Conservation (phyloP, 2,888 invertebrate species). For the Luffia ferchaultella region DNA sequence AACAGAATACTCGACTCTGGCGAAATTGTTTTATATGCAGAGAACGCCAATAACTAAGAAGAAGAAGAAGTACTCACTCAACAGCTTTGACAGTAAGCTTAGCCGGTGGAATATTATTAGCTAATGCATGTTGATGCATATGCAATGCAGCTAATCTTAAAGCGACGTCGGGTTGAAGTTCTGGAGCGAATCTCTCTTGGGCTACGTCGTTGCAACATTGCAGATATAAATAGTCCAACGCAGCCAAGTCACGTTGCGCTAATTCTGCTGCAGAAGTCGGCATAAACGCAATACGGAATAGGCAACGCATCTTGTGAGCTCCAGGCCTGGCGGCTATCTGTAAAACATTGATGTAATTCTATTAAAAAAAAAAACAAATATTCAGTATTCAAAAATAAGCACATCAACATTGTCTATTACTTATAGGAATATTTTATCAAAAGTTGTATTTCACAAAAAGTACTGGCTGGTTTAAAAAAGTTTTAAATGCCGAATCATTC, state of each 20-base stretch:
- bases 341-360: slow-evolving; percentile 12
- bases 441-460: no score
- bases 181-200: slow-evolving; percentile 89
- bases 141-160: slow-evolving; percentile 87
- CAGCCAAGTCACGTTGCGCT: slow-evolving; percentile 82
- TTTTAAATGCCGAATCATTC: no score
- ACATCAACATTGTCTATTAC: no score
- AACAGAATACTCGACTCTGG: no score
- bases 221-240: slow-evolving; percentile 88
- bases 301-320: slow-evolving; percentile 87
- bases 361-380: no score
- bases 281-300: slow-evolving; percentile 90
- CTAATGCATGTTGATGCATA: slow-evolving; percentile 88
- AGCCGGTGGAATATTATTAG: slow-evolving; percentile 78
- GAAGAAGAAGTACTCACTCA: slow-evolving; percentile 79
- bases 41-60: no score
- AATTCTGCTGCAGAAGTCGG: slow-evolving; percentile 86
- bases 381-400: no score
- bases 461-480: no score
- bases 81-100: slow-evolving; percentile 87
- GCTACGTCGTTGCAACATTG: slow-evolving; percentile 96
- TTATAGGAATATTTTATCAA: no score
- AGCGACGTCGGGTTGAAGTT: slow-evolving; percentile 84
- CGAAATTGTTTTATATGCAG: no score
- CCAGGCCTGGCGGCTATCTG: slow-evolving; percentile 92